Base-by-base conservation (phyloP, 2,888 invertebrate genomes). In the Caenorhabditis sp. region DNA sequence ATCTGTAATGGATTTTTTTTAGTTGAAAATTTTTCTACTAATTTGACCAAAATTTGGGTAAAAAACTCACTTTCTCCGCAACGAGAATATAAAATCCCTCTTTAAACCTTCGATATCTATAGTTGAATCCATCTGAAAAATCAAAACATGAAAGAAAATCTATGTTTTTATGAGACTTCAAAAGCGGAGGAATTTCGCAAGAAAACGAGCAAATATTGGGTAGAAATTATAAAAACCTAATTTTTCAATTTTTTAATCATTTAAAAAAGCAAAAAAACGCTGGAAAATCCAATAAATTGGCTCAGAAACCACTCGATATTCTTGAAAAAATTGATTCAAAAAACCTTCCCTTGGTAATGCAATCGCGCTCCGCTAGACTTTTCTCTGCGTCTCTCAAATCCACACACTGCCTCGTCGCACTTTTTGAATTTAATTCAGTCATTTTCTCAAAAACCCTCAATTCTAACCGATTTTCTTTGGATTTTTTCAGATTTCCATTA, bases 11-110 rank as follows among this genome's bases (percentile, higher is more conserved):
- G 3, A 22, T 22, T 47, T 44, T 44, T 44, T 44, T 44, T 0
- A 44, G 44, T 5, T n/a, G n/a, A n/a, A n/a, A n/a, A n/a, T n/a
- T n/a, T n/a, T n/a, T n/a, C n/a, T n/a, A 14, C 44, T 16, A 16
- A 0, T 31, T 16, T 31, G 31, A 31, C 12, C 16, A 7, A 56
- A 56, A 26, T n/a, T n/a, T n/a, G n/a, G n/a, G n/a, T n/a, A n/a
- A 5, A 12, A 64, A 73, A 73, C 66, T 59, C 26, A 82, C 75
- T 74, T 83, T 59, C 51, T 75, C 19, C 83, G 69, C 10, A 79
- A 19, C 7, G 70, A 31, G 16, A 73, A 31, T 2, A 83, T 66
- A 22, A 83, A 80, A 5, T 35, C 41, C 24, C 80, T 63, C 41
- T 69, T 80, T 14, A 80, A 14, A 16, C 75, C 54, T 26, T 75